Conservation (phyloP, 2,888 invertebrate species). For the Dichetophora obliterata region DNA sequence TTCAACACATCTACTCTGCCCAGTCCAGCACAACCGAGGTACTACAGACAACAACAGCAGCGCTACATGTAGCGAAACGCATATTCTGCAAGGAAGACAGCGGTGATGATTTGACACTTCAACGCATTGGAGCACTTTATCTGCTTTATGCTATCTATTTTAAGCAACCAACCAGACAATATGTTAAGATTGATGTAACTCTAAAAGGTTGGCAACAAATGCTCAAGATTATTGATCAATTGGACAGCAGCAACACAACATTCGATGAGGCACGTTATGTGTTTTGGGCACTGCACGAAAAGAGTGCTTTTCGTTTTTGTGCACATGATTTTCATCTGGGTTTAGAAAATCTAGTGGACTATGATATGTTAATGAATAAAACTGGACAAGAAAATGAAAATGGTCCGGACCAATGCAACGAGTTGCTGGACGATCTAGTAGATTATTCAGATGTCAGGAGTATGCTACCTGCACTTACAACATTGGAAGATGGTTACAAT, state of each 20-base stretch:
- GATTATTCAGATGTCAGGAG: slow-evolving; percentile 44
- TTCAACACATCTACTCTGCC: slow-evolving; percentile 59
- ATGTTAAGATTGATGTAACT: slow-evolving; percentile 59
- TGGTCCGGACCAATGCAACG: too few species aligned
- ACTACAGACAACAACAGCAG: slow-evolving; percentile 59
- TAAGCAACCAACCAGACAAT: slow-evolving; percentile 63
- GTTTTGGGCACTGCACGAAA: slow-evolving; percentile 55
- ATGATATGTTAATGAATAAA: slow-evolving; percentile 51
- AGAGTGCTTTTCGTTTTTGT: slow-evolving; percentile 57
- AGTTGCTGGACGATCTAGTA: slow-evolving; percentile 52
- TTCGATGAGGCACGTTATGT: slow-evolving; percentile 53
- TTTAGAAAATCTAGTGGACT: slow-evolving; percentile 59
- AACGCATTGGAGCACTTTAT: slow-evolving; percentile 60
- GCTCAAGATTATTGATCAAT: slow-evolving; percentile 47
- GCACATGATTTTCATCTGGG: slow-evolving; percentile 58
- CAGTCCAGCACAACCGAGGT: slow-evolving; percentile 58
- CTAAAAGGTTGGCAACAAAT: slow-evolving; percentile 55
- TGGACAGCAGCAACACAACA: slow-evolving; percentile 4
- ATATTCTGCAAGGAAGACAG: slow-evolving; percentile 47
- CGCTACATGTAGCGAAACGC: slow-evolving; percentile 57
- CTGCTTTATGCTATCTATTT: slow-evolving; percentile 62
- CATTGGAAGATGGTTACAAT: slow-evolving; percentile 60
- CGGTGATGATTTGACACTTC: slow-evolving; percentile 36
- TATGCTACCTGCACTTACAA: slow-evolving; percentile 50
- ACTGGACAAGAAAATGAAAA: slow-evolving; percentile 28